Base-by-base conservation (phyloP, 2,888 invertebrate species). In the Cremastinae sp. region DNA sequence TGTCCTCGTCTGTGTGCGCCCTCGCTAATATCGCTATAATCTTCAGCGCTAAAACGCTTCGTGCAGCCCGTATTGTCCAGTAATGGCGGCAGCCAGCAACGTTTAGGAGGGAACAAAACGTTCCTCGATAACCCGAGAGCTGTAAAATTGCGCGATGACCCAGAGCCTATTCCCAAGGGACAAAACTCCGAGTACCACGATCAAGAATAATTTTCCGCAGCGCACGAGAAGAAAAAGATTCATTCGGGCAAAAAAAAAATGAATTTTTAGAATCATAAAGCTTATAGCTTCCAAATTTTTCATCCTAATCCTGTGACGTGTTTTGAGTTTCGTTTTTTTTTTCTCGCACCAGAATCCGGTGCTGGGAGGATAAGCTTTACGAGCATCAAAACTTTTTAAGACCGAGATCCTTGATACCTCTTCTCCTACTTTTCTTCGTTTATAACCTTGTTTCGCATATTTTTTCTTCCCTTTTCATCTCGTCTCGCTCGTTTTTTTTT, bases 1-100 rank as follows among this genome's bases (percentile, higher is more conserved):
- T n/a, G n/a, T n/a, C n/a, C n/a, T n/a, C n/a, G 38, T n/a, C n/a
- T 14, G 12, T 10, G n/a, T 41, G 22, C 10, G 34, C 38, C n/a
- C 28, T 45, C 36, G 36, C 36, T 58, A 72, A 72, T 58, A 65
- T 62, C 62, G 36, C 71, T 47, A 16, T 49, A 58, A 20, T n/a
- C 49, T 38, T 58, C 10, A 16, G 28, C 38, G 47, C 72, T 41
- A 58, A 41, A 65, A 64, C 49, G 49, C 79, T 78, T 76, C 62
- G 73, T 53, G 62, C 79, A 76, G 51, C 70, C 78, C 69, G 78
- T 75, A 81, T 83, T 83, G 82, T 79, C 76, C 81, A 77, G 82
- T 82, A 82, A 83, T 80, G 68, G 75, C 12, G 54, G 59, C n/a
- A n/a, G n/a, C n/a, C n/a, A 51, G 51, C 53, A 51, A 12, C 72